A percentile compares a stretch with the other conserved stretches of the same genome.
Evolutionary conservation across 2,797 vertebrate genomes (phyloP).

Genomic region (Sebastes itinus): DNA sequence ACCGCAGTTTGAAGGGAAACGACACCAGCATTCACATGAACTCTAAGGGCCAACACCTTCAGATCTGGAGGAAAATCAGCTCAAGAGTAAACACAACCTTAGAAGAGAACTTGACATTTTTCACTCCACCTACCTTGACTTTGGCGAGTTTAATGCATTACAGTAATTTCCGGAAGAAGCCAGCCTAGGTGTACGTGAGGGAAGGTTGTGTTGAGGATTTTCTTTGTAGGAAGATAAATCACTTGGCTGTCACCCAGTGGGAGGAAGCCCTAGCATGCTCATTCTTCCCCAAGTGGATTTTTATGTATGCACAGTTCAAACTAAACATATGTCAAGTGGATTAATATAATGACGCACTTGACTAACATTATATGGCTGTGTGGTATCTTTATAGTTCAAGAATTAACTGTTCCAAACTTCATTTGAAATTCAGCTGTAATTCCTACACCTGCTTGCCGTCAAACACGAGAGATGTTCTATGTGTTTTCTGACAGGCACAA

Average conservation of each 20-base stretch:
- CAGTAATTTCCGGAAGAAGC: not conserved
- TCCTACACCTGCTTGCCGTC: not conserved
- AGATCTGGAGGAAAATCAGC: not conserved
- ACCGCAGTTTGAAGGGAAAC: not conserved
- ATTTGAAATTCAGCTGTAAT: not conserved
- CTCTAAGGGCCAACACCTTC: not conserved
- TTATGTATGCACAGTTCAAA: not conserved
- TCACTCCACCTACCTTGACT: slow-evolving; percentile 10
- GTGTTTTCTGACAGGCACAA: not conserved
- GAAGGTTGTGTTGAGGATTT: slow-evolving; percentile 43
- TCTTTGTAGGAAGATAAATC: slow-evolving; percentile 41
- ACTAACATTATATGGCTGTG: not conserved
- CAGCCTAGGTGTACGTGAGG: not conserved
- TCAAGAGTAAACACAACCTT: not conserved
- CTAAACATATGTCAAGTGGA: not conserved
- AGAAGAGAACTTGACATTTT: not conserved
- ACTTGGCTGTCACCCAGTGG: slow-evolving; percentile 16
- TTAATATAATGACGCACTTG: not conserved
- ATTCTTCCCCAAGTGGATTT: not conserved
- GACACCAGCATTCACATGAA: not conserved
- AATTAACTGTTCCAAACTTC: not conserved
- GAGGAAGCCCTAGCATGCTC: slow-evolving; percentile 4
- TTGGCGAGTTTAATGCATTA: not conserved
- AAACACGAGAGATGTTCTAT: not conserved
- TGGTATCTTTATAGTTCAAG: not conserved